A percentile compares a stretch with the other conserved stretches of the same genome.
phyloP scores from a whole-genome alignment of 2,888 invertebrate genomes.

The Polyommatus icarus region DNA sequence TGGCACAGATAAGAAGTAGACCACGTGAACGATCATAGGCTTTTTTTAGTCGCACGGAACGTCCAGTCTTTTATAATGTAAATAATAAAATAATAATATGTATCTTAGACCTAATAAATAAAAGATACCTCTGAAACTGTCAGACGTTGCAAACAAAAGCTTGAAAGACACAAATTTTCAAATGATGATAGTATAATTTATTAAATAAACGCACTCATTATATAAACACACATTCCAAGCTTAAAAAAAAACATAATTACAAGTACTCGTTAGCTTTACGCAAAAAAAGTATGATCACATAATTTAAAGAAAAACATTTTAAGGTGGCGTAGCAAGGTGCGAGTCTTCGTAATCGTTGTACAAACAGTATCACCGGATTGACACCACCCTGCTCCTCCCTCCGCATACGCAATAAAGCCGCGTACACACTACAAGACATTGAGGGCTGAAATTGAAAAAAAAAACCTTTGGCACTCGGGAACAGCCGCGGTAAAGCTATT shows the following conservation, averaged over 20 bases:
- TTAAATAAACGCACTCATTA: no score
- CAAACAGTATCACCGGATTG: constrained; percentile 58
- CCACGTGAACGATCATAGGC: no score
- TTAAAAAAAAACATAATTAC: neutral
- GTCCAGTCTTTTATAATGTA: no score
- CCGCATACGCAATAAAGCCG: neutral
- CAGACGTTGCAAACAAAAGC: no score
- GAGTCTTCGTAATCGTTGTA: constrained; percentile 35
- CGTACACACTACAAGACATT: neutral
- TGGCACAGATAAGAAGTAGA: no score
- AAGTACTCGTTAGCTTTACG: neutral
- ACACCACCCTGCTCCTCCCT: constrained; percentile 28
- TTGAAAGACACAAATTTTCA: no score
- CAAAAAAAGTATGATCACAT: neutral
- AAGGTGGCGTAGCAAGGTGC: neutral
- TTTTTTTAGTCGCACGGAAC: no score
- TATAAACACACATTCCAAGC: neutral
- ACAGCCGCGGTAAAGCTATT: no score
- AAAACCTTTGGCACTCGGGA: neutral
- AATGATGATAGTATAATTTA: no score
- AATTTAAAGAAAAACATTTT: neutral
- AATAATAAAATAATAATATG: no score
- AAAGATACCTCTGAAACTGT: no score
- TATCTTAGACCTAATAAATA: no score
- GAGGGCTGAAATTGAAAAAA: neutral